A percentile compares a stretch with the other conserved stretches of the same genome.
These are phyloP conservation scores for Adrianichthys oophorus DNA, from an alignment of 2,797 vertebrate genomes.

Conservation along the genomic window DNA sequence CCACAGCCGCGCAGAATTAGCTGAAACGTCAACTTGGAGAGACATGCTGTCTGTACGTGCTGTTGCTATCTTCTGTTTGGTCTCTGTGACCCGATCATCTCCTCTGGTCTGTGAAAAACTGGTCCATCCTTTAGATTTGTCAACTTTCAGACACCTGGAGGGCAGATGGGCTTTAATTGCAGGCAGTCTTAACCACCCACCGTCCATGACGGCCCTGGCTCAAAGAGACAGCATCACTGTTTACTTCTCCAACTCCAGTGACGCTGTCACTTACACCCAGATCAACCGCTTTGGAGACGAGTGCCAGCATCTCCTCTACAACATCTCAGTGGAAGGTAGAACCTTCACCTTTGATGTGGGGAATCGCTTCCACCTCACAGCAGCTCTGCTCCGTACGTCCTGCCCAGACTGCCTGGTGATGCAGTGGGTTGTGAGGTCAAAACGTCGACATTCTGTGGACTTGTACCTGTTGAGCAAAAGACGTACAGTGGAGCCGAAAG, in stretches of 20 bases:
- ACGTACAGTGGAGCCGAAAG: slow-evolving; percentile 36
- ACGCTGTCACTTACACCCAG: slow-evolving; percentile 36
- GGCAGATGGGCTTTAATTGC: slow-evolving; percentile 54
- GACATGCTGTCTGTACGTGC: slow-evolving; percentile 27
- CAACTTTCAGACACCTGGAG: slow-evolving; percentile 17
- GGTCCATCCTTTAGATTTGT: slow-evolving; percentile 24
- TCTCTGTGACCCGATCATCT: slow-evolving; percentile 27
- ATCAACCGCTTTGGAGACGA: slow-evolving; percentile 47
- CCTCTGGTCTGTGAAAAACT: slow-evolving; percentile 45
- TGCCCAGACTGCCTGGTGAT: slow-evolving; percentile 59
- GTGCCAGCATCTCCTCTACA: slow-evolving; percentile 44
- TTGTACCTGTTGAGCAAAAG: slow-evolving; percentile 60
- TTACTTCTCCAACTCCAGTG: slow-evolving; percentile 41
- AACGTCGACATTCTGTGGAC: slow-evolving; percentile 25
- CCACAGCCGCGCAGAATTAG: background rate
- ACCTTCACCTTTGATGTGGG: slow-evolving; percentile 40
- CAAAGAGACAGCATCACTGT: slow-evolving; percentile 57
- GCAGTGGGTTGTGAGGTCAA: slow-evolving; percentile 38
- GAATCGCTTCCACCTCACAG: slow-evolving; percentile 36
- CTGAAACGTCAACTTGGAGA: background rate
- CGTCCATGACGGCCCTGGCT: slow-evolving; percentile 40
- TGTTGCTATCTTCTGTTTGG: slow-evolving; percentile 18
- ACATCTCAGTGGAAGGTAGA: slow-evolving; percentile 33
- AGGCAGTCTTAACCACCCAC: slow-evolving; percentile 42
- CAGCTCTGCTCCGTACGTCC: slow-evolving; percentile 29